Evolutionary conservation across 2,113 vertebrate species (phyloP), one percentile per base, ranked within the genome.

Genomic region (Syngnathoides biaculeatus): DNA sequence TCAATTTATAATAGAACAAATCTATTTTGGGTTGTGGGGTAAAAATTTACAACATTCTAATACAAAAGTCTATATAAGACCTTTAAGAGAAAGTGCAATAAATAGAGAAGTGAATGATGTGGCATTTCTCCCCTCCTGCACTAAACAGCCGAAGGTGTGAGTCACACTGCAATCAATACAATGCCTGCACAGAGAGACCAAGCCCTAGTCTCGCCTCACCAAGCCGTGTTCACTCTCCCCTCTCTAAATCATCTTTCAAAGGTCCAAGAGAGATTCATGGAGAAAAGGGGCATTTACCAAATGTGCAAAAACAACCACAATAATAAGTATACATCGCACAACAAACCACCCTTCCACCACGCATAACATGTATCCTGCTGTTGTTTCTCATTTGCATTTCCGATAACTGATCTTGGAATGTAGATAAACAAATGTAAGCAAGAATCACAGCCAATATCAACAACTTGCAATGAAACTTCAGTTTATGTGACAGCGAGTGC

Each of bases 101-200:
- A 87, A 84, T 73, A 79, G 71, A 80, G 72, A 81, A 77, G 77
- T 81, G 86, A 89, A 80, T 79, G 82, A 88, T 89, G 88, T 90
- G 84, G 83, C 87, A 90, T 90, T 91, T 90, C 80, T 89, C 78
- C 87, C 87, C 86, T 90, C 83, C 86, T 80, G 84, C 82, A 81
- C 79, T 84, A 80, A 84, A 83, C 84, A 86, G 84, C 82, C 74
- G 45, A 79, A 84, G 77, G 88, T 88, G 88, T 92, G 90, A 92
- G 81, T 92, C 90, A 91, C 86, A 80, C 82, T 84, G 81, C 79
- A 85, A 91, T 92, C 89, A 85, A 92, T 92, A 89, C 83, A 61
- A 84, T 79, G 85, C 82, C 82, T 85, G 84, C 82, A 76, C 84
- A 80, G 81, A 79, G 71, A 85, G 77, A 84, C 78, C 80, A 73